These are phyloP conservation scores for Tachyglossus aculeatus DNA, from an alignment of 2,797 vertebrate species.

Conservation along the genomic window DNA sequence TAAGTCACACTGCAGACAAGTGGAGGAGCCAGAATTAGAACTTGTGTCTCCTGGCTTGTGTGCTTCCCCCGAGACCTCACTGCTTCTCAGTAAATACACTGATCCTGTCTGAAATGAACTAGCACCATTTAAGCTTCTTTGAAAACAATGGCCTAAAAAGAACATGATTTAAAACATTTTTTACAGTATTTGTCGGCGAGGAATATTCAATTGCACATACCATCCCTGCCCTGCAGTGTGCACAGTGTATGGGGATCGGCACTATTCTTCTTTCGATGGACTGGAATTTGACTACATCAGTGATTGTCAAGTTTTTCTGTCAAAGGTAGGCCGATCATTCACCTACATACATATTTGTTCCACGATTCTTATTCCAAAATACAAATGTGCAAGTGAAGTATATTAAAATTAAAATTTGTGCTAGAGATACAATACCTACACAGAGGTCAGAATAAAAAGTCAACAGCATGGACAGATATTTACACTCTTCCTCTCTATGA, in stretches of 20 bases:
- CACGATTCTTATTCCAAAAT: background rate
- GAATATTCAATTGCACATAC: conserved; percentile 93
- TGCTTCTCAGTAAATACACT: background rate
- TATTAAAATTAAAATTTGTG: background rate
- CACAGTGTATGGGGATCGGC: conserved; percentile 92
- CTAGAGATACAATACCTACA: background rate
- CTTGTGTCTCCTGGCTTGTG: too few species aligned
- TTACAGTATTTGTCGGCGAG: conserved; percentile 88
- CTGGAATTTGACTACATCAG: conserved; percentile 95
- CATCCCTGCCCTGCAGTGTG: conserved; percentile 95
- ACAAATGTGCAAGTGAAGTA: background rate
- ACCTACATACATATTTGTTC: background rate
- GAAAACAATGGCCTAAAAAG: background rate
- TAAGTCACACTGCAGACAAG: too few species aligned
- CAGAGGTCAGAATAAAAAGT: background rate
- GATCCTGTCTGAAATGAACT: background rate
- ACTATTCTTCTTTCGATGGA: conserved; percentile 96
- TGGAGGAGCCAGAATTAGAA: too few species aligned
- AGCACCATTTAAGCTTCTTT: background rate
- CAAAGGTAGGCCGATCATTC: conserved; percentile 82
- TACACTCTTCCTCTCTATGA: too few species aligned
- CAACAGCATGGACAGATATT: background rate
- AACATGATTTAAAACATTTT: conserved; percentile 19
- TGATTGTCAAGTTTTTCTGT: conserved; percentile 93
- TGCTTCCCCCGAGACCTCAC: too few species aligned